phyloP scores from a whole-genome alignment of 2,888 invertebrate genomes.

The Polydrusus cervinus region DNA sequence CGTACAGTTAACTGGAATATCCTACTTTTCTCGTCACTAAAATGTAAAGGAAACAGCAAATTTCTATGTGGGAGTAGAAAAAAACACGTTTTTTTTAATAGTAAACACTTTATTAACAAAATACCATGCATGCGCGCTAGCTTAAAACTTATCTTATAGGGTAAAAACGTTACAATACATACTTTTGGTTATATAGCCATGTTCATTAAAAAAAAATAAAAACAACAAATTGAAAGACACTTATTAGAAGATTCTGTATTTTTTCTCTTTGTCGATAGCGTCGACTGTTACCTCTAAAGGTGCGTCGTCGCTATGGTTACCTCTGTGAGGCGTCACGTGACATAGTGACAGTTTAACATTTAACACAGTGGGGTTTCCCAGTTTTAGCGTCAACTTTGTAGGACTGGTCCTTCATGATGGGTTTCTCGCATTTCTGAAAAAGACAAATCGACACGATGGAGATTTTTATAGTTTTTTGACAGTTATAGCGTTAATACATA shows the following conservation, averaged over 20 bases:
- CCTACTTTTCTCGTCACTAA: no score
- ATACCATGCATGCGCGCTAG: slow-evolving; percentile 16
- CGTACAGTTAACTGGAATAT: no score
- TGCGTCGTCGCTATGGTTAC: no score
- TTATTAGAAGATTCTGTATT: slow-evolving; percentile 28
- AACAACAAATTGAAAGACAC: slow-evolving; percentile 15
- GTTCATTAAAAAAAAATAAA: slow-evolving; percentile 3
- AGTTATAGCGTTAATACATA: slow-evolving; percentile 24
- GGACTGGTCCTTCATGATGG: slow-evolving; percentile 83
- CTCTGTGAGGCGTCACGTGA: background rate
- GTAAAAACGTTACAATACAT: slow-evolving; percentile 10
- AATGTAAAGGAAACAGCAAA: no score
- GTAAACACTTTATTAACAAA: slow-evolving; percentile 27
- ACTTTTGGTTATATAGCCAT: slow-evolving; percentile 10
- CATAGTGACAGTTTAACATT: slow-evolving; percentile 57
- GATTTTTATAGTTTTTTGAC: background rate
- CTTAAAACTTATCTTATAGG: slow-evolving; percentile 17
- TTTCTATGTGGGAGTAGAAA: background rate
- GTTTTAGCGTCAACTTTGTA: slow-evolving; percentile 85
- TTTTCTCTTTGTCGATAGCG: background rate
- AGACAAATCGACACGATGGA: slow-evolving; percentile 27
- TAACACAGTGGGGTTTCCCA: slow-evolving; percentile 83
- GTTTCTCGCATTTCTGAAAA: slow-evolving; percentile 83
- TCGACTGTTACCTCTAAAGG: background rate
- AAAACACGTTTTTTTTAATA: background rate